A percentile compares a stretch with the other conserved stretches of the same genome.
Conservation (phyloP, 2,113 vertebrate genomes). For the Machaerirhynchus nigripectus region DNA sequence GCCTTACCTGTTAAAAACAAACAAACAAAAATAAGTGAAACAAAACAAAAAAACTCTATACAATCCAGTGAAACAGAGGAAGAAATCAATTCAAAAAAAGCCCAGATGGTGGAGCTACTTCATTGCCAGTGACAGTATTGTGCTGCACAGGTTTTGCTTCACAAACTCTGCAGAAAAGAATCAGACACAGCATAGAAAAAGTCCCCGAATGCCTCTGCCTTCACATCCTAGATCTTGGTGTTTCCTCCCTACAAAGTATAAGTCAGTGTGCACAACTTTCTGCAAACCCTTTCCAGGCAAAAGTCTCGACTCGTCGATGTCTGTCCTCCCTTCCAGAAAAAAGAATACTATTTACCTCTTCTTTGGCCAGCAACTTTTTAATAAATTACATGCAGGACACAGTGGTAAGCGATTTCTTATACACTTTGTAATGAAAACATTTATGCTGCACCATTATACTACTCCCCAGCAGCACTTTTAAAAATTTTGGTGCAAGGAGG, state of each 20-base stretch:
- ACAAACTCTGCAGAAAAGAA: neutral
- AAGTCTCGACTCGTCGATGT: neutral
- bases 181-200: neutral
- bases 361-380: neutral
- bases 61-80: neutral
- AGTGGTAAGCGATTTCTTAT: neutral
- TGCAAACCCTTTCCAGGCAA: neutral
- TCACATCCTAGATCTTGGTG: neutral
- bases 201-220: neutral
- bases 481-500: neutral
- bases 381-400: neutral
- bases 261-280: neutral
- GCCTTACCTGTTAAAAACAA: neutral
- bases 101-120: constrained; percentile 70
- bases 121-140: constrained; percentile 8
- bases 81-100: neutral
- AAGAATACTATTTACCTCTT: neutral
- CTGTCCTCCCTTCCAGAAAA: neutral
- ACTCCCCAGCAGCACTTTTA: neutral
- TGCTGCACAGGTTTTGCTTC: neutral
- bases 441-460: neutral
- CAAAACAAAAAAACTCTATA: rapidly evolving
- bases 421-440: neutral
- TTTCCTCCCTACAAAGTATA: neutral
- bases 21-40: neutral